Base-by-base conservation (phyloP, 2,113 vertebrate genomes). In the Microcebus tavaratra region DNA sequence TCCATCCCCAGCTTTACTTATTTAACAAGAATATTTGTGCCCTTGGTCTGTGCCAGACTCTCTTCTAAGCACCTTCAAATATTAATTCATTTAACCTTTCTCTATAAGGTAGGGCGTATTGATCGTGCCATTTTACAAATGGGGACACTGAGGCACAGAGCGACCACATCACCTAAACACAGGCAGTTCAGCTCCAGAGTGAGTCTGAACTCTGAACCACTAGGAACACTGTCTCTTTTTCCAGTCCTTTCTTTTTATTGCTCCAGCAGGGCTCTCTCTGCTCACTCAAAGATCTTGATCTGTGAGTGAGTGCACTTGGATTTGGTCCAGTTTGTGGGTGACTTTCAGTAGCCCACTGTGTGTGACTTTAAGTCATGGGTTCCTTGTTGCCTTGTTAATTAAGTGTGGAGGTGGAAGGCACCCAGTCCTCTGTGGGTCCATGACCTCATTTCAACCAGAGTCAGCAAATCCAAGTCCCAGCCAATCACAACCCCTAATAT, bases 391-490 rank as follows among this genome's bases (percentile, higher is more conserved):
- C 55, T 36, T 36, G 57, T 17, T 25, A 36, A 89, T 70, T 63
- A 83, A 20, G 82, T 50, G 93, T 73, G 65, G 27, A 11, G 93
- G 67, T 57, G 61, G 89, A 61, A 90, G 14, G 18, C 5, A 7
- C 88, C 81, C 87, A 53, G 8, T 67, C 67, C 59, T 75, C 13
- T 0, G 86, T 53, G 81, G 65, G 65, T 81, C 95, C 23, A 5
- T 96, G 95, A 95, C 82, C 87, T 98, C 73, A 63, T 82, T 61
- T 76, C 80, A 57, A 25, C 2, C 8, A 13, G 50, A 73, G 21
- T 29, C 61, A 72, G 45, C 18, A 63, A 50, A 13, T 23, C 45
- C 3, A 5, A 67, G 79, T 61, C 81, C 61, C 0, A 3, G 53
- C 88, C 97, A 92, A 17, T 53, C 36, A 39, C 34, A n/a, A 94